Base-by-base conservation (phyloP, 2,888 invertebrate genomes). In the Drosophila peninsularis region DNA sequence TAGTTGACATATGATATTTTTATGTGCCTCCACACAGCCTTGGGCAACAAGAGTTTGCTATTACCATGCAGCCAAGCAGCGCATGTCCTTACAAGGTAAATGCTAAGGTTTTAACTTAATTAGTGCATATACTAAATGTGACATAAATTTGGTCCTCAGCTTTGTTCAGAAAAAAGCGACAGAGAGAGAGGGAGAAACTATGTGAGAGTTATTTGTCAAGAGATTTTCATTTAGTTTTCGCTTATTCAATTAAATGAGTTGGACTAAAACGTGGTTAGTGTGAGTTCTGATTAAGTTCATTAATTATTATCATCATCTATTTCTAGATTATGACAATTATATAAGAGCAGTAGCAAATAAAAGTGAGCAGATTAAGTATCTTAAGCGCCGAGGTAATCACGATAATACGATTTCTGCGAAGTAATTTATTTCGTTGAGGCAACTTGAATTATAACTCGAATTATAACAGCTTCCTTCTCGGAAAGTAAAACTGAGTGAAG, bases 1-100 rank as follows among this genome's bases (percentile, higher is more conserved):
- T 71, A 88, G 78, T 80, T 84, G 83, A 88, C 83, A 84, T 74
- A 85, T 88, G 88, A 88, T 83, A 88, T 88, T 88, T 84, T 84
- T 84, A 88, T 88, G 88, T 78, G 78, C 64, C 71, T 56, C 58
- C 63, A 58, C 44, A 58, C 44, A 58, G 62, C 58, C 55, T 57
- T 63, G 60, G 55, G 57, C 78, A 64, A 86, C 88, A 83, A 68
- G 86, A 68, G 66, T 82, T 82, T 79, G 69, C 83, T 82, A 85
- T 85, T 85, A 88, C 80, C 73, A 69, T 70, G 68, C 65, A 82
- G 53, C 53, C 67, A 34, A 50, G 53, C 55, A 24, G 37, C 36
- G 34, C 53, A 45, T 63, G 64, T 53, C 49, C 37, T 47, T 39
- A 64, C 49, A 88, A 87, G 89, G 84, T 87, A 89, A 85, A 89